Conservation (phyloP, 2,888 invertebrate genomes). For the Tiliacea aurago region DNA sequence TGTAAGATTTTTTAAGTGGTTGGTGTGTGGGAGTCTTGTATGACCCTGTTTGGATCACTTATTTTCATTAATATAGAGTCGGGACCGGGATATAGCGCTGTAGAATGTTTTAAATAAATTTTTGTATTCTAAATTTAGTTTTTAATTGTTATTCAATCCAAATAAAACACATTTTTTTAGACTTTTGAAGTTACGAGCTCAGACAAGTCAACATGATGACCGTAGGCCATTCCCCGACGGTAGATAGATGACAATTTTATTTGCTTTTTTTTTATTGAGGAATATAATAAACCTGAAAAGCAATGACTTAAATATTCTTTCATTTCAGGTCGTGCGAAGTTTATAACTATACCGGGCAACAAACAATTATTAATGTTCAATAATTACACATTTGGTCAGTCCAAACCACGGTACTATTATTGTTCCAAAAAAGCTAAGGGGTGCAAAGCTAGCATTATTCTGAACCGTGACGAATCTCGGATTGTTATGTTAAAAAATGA, state of each 20-base stretch:
- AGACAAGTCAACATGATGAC: background rate
- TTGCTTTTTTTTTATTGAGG: background rate
- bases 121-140: background rate
- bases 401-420: constrained; percentile 71
- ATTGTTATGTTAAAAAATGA: constrained; percentile 59
- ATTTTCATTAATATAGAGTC: background rate
- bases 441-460: constrained; percentile 73
- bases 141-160: background rate
- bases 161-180: background rate
- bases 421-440: constrained; percentile 76
- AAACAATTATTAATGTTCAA: constrained; percentile 69
- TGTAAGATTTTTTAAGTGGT: background rate
- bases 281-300: background rate
- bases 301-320: background rate
- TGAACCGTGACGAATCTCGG: constrained; percentile 62
- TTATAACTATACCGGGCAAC: background rate
- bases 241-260: background rate
- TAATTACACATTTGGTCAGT: constrained; percentile 73
- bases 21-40: background rate
- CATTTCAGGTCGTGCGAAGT: constrained; percentile 18
- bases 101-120: background rate
- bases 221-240: background rate
- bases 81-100: background rate
- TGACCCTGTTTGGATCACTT: background rate
- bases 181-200: background rate